Percentiles rank a stretch among this genome's conserved stretches.
Conservation (phyloP, 2,888 invertebrate species). For the Euproctis similis region DNA sequence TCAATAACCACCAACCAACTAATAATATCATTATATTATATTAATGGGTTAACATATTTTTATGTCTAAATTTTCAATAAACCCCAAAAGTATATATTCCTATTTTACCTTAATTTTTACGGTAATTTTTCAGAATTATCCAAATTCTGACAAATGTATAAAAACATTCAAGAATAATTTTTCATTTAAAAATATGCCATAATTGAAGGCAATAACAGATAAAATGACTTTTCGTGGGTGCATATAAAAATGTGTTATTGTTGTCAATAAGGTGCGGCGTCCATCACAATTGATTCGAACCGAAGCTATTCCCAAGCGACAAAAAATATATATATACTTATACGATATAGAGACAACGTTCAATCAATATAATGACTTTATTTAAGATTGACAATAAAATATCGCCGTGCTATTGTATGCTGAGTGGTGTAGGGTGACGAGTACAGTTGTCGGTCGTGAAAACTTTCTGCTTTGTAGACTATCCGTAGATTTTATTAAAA, state of each 20-base stretch:
- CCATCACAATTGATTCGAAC: constrained; percentile 65
- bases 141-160: constrained; percentile 6
- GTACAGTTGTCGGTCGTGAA: constrained; percentile 6
- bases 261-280: constrained; percentile 52
- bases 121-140: constrained; percentile 49
- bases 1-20: constrained; percentile 6
- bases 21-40: constrained; percentile 11
- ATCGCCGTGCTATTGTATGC: constrained; percentile 57
- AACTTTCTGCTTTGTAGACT: too few species aligned
- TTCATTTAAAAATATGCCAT: neutral
- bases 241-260: constrained; percentile 7
- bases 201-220: constrained; percentile 1
- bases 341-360: constrained; percentile 40
- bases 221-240: neutral
- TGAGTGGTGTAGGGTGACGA: constrained; percentile 31
- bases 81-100: constrained; percentile 34
- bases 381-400: constrained; percentile 74
- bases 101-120: constrained; percentile 54
- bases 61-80: constrained; percentile 34
- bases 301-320: constrained; percentile 37
- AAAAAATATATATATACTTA: constrained; percentile 34
- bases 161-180: neutral
- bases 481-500: too few species aligned
- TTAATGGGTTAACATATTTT: constrained; percentile 27
- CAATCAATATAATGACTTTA: constrained; percentile 76